Evolutionary conservation across 2,113 vertebrate species (phyloP).

Genomic region (Benthochromis sp.): DNA sequence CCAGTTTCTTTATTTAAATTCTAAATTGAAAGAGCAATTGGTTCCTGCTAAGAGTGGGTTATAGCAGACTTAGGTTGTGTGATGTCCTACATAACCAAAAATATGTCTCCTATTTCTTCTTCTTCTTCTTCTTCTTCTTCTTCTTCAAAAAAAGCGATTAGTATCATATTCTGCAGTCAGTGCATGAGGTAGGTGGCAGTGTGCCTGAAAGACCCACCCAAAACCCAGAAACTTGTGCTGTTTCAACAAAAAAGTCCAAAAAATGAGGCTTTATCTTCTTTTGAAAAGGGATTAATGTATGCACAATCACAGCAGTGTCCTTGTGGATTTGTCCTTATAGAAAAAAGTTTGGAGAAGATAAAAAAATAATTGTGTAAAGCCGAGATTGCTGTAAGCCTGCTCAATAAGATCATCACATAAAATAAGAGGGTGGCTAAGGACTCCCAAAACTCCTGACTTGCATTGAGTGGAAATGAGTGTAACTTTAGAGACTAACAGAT

Average conservation of each 20-base stretch:
- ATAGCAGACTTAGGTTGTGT: not conserved
- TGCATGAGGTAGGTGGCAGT: not conserved
- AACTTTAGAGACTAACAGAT: not conserved
- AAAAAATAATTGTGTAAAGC: not conserved
- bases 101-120: not conserved
- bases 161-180: not conserved
- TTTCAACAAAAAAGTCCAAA: not conserved
- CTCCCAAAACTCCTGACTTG: not conserved
- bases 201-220: not conserved
- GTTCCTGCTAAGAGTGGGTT: not conserved
- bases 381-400: not conserved
- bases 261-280: not conserved
- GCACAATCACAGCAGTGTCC: not conserved
- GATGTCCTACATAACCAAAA: not conserved
- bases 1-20: not conserved
- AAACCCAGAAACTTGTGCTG: not conserved
- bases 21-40: not conserved
- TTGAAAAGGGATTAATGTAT: not conserved
- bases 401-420: not conserved
- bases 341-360: not conserved
- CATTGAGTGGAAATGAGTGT: not conserved
- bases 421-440: not conserved
- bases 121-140: not conserved
- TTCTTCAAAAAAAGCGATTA: not conserved
- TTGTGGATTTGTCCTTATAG: not conserved